Base-by-base conservation (phyloP, 2,888 invertebrate genomes). In the Microctonus hyperodae region DNA sequence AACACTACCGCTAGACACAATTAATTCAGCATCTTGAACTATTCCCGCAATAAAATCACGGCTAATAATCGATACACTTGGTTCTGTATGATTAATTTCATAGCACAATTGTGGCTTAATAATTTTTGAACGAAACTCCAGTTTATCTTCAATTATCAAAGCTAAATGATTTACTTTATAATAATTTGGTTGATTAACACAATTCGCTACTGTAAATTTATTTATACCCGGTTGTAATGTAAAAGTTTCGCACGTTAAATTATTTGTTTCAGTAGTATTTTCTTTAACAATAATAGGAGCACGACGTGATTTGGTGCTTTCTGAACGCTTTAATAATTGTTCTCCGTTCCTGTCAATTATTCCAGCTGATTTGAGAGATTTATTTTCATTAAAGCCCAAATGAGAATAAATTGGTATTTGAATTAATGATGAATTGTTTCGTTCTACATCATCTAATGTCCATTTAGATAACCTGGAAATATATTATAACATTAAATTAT, bases 11-110 rank as follows among this genome's bases (percentile, higher is more conserved):
- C 92, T 92, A 0, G 90, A 89, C 16, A 96, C 88, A 50, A 90
- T 88, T 62, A 96, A 79, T 73, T 90, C 89, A 85, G 95, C 89
- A 22, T 89, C 87, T 82, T 95, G 95, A 74, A 91, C 90, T 70
- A 95, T 87, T 0, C 95, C 95, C 0, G 94, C 93, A 6, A 96
- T 87, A 55, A 96, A 85, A 75, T 94, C 92, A 71, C 91, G 90
- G 55, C 87, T 82, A 79, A 90, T 81, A 74, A 89, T 76, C 75
- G 86, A 83, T 75, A 87, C 81, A 1, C 84, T 86, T 1, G 88
- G 87, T 68, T 86, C 86, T 0, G 87, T 88, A 64, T 88, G 88
- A 0, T 87, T 86, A 31, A 89, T 88, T 73, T 89, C 87, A 1
- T 88, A 89, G 62, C 88, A 84, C 67, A 87, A 85, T 31, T 86